These are phyloP conservation scores for Pammene aurita DNA, from an alignment of 2,888 invertebrate genomes.

Conservation along the genomic window DNA sequence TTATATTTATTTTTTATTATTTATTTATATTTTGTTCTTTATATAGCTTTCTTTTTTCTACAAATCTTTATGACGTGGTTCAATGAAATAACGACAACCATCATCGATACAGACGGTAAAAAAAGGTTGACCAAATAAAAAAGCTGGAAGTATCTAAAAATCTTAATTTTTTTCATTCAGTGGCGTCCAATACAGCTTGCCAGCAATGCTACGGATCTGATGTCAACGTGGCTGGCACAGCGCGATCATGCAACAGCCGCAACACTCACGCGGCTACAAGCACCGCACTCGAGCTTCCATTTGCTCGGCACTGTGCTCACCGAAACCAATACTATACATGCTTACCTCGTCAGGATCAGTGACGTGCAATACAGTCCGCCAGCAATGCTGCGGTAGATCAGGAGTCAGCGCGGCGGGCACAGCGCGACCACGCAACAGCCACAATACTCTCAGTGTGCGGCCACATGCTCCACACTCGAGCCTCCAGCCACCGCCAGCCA, in stretches of 20 bases:
- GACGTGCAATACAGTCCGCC: slow-evolving; percentile 68
- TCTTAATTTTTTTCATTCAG: too few species aligned
- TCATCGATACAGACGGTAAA: too few species aligned
- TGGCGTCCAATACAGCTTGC: slow-evolving; percentile 60
- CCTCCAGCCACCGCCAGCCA: slow-evolving; percentile 69
- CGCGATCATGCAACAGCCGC: slow-evolving; percentile 41
- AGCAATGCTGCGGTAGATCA: slow-evolving; percentile 71
- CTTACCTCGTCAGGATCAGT: slow-evolving; percentile 66
- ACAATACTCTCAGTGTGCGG: slow-evolving; percentile 46
- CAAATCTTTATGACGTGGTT: too few species aligned
- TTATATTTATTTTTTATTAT: too few species aligned
- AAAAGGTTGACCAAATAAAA: too few species aligned
- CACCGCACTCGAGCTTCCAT: slow-evolving; percentile 74
- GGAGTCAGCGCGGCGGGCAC: slow-evolving; percentile 60
- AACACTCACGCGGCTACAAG: slow-evolving; percentile 44
- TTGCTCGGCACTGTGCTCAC: too few species aligned
- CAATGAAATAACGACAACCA: too few species aligned
- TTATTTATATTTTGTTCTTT: too few species aligned
- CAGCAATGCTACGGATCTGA: slow-evolving; percentile 51
- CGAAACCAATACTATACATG: not conserved
- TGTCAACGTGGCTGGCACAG: slow-evolving; percentile 57
- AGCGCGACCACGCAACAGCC: slow-evolving; percentile 42
- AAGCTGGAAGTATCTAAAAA: too few species aligned
- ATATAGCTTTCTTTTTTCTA: too few species aligned
- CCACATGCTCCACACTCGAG: slow-evolving; percentile 71